Evolutionary conservation across 1,140 invertebrate genomes (phyloP), one percentile per base, ranked within the genome.

Genomic region (Notospermus geniculatus): DNA sequence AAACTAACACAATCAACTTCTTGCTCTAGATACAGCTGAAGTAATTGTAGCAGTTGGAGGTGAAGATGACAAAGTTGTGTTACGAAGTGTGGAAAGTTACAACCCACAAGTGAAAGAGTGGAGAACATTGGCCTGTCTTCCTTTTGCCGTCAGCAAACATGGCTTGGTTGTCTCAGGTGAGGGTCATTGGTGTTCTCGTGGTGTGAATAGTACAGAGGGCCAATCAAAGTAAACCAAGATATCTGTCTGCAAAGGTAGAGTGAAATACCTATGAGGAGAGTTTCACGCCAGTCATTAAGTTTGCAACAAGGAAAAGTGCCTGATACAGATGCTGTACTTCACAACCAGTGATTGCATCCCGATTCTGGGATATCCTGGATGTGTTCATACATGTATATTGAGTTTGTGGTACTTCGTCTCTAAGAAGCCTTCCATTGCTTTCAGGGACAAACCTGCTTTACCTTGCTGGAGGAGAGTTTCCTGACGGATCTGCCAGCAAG

Each of bases 11-110:
- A n/a, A n/a, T n/a, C n/a, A n/a, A n/a, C 17, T 58, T 25, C 13
- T 17, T 57, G 54, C 61, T 62, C 11, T n/a, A 79, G 78, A 74
- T 55, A 67, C 71, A 32, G 63, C 63, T 22, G 78, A 85, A 77
- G 84, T 85, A 19, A 83, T 85, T 57, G 82, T 85, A 36, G 82
- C 83, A 56, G 83, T 85, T 30, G 84, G 84, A 39, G 84, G 84
- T 17, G 84, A 86, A 71, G 84, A 86, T 74, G 84, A 86, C 63
- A 84, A 84, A 74, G 83, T 86, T 17, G 84, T 86, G 1, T 67
- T 86, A 15, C 69, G 83, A 32, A 83, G 82, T 65, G 84, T 86
- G 29, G 84, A 86, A 65, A 83, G 82, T 68, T 85, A 80, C 70
- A 79, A 84, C 65, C 82, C 84, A 4, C 58, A 63, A 13, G 68